Percentiles rank a stretch among this genome's conserved stretches.
phyloP scores from a whole-genome alignment of 2,797 vertebrate genomes.

The Chaetophractus vellerosus region DNA sequence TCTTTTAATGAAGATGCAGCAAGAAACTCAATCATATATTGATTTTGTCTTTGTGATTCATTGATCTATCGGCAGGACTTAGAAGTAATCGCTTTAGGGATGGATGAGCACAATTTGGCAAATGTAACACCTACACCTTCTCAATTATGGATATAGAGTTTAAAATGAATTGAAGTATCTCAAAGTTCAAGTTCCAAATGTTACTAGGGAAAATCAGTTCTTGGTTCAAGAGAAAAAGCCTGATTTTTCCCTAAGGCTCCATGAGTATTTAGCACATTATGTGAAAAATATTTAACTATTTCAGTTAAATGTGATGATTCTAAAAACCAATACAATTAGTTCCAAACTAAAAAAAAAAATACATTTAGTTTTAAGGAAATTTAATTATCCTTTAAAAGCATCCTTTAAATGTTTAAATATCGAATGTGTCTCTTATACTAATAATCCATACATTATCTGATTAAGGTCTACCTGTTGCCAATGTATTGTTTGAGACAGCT shows the following conservation, averaged over 20 bases:
- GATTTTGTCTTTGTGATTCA: slow-evolving; percentile 47
- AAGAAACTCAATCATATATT: slow-evolving; percentile 11
- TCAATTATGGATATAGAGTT: slow-evolving; percentile 43
- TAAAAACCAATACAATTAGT: background rate
- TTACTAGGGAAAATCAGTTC: slow-evolving; percentile 53
- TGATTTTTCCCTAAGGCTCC: background rate
- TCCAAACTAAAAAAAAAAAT: background rate
- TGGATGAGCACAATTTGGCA: slow-evolving; percentile 52
- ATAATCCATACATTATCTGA: background rate
- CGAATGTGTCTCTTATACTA: background rate
- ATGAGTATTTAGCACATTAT: background rate
- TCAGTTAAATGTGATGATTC: background rate
- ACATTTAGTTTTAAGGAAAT: background rate
- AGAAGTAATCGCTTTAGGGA: slow-evolving; percentile 52
- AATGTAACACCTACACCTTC: slow-evolving; percentile 15
- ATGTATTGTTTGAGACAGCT: background rate
- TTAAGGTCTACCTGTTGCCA: background rate
- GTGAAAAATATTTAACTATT: background rate
- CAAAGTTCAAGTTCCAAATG: slow-evolving; percentile 18
- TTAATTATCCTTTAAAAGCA: background rate
- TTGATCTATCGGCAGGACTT: slow-evolving; percentile 27
- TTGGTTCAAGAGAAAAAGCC: background rate
- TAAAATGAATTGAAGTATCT: slow-evolving; percentile 61
- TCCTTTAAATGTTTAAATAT: background rate
- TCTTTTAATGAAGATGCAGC: slow-evolving; percentile 42